Evolutionary conservation across 1,140 invertebrate species (phyloP).

Genomic region (Lepidotrigona ventralis): DNA sequence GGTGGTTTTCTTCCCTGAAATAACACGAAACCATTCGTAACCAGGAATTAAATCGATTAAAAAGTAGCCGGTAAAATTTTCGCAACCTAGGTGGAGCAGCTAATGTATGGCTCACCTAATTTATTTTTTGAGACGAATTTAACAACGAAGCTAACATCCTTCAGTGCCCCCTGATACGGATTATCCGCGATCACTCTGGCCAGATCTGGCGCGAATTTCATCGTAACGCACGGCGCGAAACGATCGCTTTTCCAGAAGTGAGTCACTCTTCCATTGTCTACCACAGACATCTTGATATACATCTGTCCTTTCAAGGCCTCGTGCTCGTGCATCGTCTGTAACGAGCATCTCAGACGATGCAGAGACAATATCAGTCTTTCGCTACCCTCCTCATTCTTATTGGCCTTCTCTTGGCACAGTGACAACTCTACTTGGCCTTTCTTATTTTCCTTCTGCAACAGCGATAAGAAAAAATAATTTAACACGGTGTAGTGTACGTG

Average conservation of each 20-base stretch:
- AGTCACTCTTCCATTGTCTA: conserved; percentile 85
- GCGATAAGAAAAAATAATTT: not conserved
- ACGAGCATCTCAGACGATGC: conserved; percentile 80
- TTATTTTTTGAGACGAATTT: conserved; percentile 79
- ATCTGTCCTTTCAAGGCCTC: conserved; percentile 84
- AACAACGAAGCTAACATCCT: conserved; percentile 76
- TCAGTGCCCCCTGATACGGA: conserved; percentile 76
- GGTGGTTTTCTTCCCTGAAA: conserved; percentile 81
- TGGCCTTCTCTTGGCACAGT: conserved; percentile 82
- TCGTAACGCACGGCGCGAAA: conserved; percentile 84
- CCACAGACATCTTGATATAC: conserved; percentile 88
- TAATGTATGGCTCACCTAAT: conserved; percentile 71
- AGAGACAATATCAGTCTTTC: conserved; percentile 80
- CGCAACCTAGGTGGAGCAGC: not conserved
- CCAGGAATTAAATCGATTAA: not conserved
- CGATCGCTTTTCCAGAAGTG: conserved; percentile 88
- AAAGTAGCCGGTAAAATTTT: not conserved
- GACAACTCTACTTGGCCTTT: conserved; percentile 85
- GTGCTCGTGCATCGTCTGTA: conserved; percentile 86
- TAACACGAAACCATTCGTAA: not conserved
- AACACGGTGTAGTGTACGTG: not conserved
- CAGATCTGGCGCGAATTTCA: conserved; percentile 77
- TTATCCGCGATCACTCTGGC: conserved; percentile 76
- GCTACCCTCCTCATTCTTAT: conserved; percentile 83
- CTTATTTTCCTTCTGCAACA: conserved; percentile 83